A percentile compares a stretch with the other conserved stretches of the same genome.
These are phyloP conservation scores for Podarcis siculus DNA, from an alignment of 2,797 vertebrate species.

Conservation along the genomic window DNA sequence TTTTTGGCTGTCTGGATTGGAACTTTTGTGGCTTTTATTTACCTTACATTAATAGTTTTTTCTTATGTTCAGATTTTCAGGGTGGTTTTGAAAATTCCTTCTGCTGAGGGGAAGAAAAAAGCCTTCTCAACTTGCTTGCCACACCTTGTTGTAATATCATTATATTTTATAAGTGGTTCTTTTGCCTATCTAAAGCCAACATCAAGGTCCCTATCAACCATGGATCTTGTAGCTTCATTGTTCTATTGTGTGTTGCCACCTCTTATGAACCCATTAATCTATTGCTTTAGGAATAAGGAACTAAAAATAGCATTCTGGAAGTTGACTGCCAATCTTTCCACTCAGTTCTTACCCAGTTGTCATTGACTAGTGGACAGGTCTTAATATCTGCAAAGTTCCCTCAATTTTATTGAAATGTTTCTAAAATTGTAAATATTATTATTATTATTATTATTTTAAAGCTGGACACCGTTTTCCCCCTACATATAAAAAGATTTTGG, in stretches of 20 bases:
- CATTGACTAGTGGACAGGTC: background rate
- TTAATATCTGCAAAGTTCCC: background rate
- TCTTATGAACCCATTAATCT: background rate
- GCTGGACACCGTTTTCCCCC: too few relatives aligned
- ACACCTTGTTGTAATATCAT: background rate
- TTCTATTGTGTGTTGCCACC: slow-evolving; percentile 6
- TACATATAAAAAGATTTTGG: too few relatives aligned
- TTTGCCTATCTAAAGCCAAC: background rate
- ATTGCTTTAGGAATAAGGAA: slow-evolving; percentile 5
- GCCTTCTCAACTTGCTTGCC: slow-evolving; percentile 3
- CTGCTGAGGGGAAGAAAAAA: background rate
- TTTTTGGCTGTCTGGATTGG: background rate
- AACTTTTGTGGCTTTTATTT: background rate
- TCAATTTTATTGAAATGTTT: too few relatives aligned
- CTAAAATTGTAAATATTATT: too few relatives aligned
- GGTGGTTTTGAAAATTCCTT: background rate
- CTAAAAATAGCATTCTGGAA: background rate
- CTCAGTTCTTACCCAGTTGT: background rate
- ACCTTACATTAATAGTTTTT: background rate
- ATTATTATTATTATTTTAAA: too few relatives aligned
- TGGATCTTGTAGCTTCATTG: background rate
- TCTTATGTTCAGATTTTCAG: background rate
- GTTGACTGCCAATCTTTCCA: background rate
- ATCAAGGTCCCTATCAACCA: background rate
- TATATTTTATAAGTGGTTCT: background rate